Percentiles rank a stretch among this genome's conserved stretches.
These are phyloP conservation scores for Chromoteleia sp. DNA, from an alignment of 2,888 invertebrate species.

Conservation along the genomic window DNA sequence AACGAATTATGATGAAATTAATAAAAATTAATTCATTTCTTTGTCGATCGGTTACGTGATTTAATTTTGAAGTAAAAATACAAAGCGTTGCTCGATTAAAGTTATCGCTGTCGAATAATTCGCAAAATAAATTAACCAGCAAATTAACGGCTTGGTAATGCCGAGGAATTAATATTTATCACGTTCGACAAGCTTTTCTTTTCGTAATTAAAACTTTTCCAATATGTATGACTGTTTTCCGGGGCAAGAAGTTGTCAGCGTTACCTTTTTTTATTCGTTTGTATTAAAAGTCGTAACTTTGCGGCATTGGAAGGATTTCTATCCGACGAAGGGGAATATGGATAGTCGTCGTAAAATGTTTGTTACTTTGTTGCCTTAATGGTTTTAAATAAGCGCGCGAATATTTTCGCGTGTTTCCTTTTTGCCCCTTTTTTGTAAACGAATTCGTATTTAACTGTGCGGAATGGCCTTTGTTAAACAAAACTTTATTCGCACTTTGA, in stretches of 20 bases:
- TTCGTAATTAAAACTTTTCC: constrained; percentile 46
- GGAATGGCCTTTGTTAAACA: constrained; percentile 39
- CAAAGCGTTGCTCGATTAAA: background rate
- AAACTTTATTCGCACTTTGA: constrained; percentile 57
- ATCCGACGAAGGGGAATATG: constrained; percentile 3
- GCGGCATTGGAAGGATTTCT: constrained; percentile 7
- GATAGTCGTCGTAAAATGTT: constrained; percentile 18
- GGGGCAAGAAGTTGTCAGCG: constrained; percentile 22
- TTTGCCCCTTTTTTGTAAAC: background rate
- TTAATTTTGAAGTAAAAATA: constrained; percentile 3
- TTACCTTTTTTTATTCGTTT: constrained; percentile 23
- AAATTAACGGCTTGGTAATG: constrained; percentile 24
- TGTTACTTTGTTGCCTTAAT: constrained; percentile 27
- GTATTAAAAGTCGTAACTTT: constrained; percentile 23
- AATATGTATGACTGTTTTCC: constrained; percentile 50
- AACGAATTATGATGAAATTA: background rate
- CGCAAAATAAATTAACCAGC: background rate
- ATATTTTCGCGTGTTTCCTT: background rate
- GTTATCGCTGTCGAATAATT: constrained; percentile 6
- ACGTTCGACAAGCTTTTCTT: constrained; percentile 35
- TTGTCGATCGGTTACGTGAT: background rate
- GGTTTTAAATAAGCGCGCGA: constrained; percentile 4
- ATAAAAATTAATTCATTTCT: background rate
- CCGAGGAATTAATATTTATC: constrained; percentile 27
- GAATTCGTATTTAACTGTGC: constrained; percentile 4